Conservation (phyloP, 2,888 invertebrate species). For the Lissocephala sabroskyi region DNA sequence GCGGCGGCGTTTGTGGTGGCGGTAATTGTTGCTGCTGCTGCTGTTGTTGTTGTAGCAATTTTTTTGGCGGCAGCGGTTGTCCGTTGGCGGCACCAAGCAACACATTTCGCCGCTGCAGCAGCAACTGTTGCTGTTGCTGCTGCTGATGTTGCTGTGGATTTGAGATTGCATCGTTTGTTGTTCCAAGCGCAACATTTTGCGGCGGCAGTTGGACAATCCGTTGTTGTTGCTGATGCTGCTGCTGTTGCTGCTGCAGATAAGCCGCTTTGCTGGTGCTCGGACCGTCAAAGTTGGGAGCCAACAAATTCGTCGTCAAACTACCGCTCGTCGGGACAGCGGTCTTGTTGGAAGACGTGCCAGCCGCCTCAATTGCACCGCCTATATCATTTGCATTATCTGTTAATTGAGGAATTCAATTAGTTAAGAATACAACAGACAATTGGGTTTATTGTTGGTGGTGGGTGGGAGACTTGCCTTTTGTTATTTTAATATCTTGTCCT, state of each 20-base stretch:
- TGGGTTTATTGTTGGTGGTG: neutral
- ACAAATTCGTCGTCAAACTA: constrained; percentile 47
- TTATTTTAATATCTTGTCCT: constrained; percentile 79
- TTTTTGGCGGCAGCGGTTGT: constrained; percentile 15
- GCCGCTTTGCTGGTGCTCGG: constrained; percentile 57
- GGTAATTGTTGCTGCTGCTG: constrained; percentile 32
- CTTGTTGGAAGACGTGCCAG: constrained; percentile 57
- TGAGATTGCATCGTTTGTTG: constrained; percentile 53
- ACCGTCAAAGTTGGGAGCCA: constrained; percentile 43
- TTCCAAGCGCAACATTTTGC: constrained; percentile 27
- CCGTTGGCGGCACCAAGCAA: too few relatives aligned
- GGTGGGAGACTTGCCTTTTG: constrained; percentile 47
- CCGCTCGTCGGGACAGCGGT: constrained; percentile 24
- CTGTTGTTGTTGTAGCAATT: constrained; percentile 24
- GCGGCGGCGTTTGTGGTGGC: constrained; percentile 30
- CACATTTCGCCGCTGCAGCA: constrained; percentile 49
- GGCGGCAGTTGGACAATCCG: constrained; percentile 38
- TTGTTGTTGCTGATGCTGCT: constrained; percentile 38
- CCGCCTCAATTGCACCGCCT: constrained; percentile 55
- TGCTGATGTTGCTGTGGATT: constrained; percentile 52
- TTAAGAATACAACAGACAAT: neutral
- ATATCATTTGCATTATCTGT: constrained; percentile 58
- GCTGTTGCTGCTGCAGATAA: constrained; percentile 50
- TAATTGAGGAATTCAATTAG: too few relatives aligned
- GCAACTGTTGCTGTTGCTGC: constrained; percentile 44